A percentile compares a stretch with the other conserved stretches of the same genome.
Conservation (phyloP, 2,888 invertebrate species). For the Pyrgus malvae region DNA sequence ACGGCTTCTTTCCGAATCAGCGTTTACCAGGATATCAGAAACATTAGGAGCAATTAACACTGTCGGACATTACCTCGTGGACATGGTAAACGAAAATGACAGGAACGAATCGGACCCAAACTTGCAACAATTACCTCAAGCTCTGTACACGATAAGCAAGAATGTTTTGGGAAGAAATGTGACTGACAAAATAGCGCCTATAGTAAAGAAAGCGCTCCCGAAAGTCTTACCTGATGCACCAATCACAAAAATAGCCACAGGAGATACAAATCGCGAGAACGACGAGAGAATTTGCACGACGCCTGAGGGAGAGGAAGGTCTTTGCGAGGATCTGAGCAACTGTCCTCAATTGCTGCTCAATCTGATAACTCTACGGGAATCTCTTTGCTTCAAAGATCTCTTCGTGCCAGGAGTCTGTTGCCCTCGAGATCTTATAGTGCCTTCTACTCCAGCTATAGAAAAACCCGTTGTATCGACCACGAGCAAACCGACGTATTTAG, state of each 20-base stretch:
- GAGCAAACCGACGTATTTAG: constrained; percentile 66
- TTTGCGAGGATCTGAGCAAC: constrained; percentile 93
- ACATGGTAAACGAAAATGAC: constrained; percentile 84
- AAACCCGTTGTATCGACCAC: constrained; percentile 61
- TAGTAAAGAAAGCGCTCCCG: constrained; percentile 78
- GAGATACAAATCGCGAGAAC: constrained; percentile 64
- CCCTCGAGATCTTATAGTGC: constrained; percentile 81
- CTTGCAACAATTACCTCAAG: constrained; percentile 83
- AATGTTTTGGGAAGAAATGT: constrained; percentile 88
- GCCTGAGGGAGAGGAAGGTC: constrained; percentile 89
- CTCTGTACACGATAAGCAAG: constrained; percentile 90
- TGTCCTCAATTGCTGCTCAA: constrained; percentile 93
- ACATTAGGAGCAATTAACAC: constrained; percentile 91
- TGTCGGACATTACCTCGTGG: constrained; percentile 91
- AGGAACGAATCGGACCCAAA: constrained; percentile 69
- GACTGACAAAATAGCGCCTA: constrained; percentile 90
- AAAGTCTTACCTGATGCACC: constrained; percentile 70
- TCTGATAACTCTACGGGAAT: constrained; percentile 90
- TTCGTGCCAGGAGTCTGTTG: constrained; percentile 97
- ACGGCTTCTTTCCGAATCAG: constrained; percentile 81
- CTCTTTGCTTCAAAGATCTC: constrained; percentile 94
- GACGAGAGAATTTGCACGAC: constrained; percentile 88
- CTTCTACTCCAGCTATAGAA: constrained; percentile 52
- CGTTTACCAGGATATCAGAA: constrained; percentile 84
- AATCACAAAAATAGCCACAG: constrained; percentile 67